These are phyloP conservation scores for Carapus acus DNA, from an alignment of 2,797 vertebrate species.

Conservation along the genomic window DNA sequence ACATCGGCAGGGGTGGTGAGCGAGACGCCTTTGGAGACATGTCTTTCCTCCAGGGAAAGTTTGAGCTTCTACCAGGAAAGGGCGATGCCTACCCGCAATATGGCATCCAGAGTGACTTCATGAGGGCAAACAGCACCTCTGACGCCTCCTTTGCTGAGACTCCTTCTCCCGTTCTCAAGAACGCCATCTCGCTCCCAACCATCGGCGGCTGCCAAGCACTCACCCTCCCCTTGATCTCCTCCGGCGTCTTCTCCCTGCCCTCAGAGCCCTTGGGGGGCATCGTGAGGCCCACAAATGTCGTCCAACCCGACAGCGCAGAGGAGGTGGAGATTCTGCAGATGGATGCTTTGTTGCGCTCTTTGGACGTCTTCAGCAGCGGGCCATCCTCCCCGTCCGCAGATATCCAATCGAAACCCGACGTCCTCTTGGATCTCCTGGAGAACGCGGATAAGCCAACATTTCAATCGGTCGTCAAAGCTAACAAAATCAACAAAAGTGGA, in stretches of 20 bases:
- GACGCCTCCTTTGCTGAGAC: conserved; percentile 87
- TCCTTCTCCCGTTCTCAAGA: conserved; percentile 97
- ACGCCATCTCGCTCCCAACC: conserved; percentile 94
- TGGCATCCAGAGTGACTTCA: conserved; percentile 80
- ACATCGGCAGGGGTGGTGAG: conserved; percentile 93
- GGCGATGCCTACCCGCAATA: conserved; percentile 73
- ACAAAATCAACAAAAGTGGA: conserved; percentile 72
- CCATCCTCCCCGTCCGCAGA: conserved; percentile 67
- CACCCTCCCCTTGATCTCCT: conserved; percentile 83
- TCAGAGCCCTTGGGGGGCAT: conserved; percentile 75
- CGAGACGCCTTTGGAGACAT: conserved; percentile 96
- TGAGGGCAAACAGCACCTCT: conserved; percentile 89
- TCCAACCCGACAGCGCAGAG: conserved; percentile 68
- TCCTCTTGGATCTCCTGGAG: conserved; percentile 79
- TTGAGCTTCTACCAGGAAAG: conserved; percentile 88
- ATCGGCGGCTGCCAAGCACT: conserved; percentile 95
- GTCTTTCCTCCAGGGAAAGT: conserved; percentile 96
- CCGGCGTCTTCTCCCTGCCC: conserved; percentile 79
- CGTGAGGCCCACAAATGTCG: conserved; percentile 50
- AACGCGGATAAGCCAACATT: conserved; percentile 71
- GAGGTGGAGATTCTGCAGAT: conserved; percentile 83
- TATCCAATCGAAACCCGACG: conserved; percentile 68
- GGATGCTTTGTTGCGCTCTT: conserved; percentile 79
- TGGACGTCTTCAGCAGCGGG: conserved; percentile 81
- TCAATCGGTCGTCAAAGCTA: conserved; percentile 68